A percentile compares a stretch with the other conserved stretches of the same genome.
phyloP scores from a whole-genome alignment of 35 echinoderm and acorn worm genomes.

The Strongylocentrotus purpuratus region DNA sequence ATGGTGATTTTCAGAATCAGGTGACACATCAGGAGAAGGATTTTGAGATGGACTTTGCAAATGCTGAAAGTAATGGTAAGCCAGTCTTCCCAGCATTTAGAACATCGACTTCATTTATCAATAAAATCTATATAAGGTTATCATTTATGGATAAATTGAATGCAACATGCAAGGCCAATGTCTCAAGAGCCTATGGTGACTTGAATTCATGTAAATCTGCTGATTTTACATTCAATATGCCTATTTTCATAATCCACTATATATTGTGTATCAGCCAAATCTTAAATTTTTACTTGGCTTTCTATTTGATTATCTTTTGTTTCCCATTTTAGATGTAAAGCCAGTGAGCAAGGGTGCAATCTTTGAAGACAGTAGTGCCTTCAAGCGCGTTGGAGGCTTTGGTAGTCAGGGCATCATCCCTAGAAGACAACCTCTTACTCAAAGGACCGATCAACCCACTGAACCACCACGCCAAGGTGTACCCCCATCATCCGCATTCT shows the following conservation, averaged over 20 bases:
- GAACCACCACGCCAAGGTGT: background rate
- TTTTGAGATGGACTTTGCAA: conserved; percentile 59
- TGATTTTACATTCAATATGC: background rate
- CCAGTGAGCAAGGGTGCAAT: background rate
- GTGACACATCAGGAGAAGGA: conserved; percentile 34
- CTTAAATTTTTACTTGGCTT: background rate
- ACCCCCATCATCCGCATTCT: background rate
- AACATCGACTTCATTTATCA: background rate
- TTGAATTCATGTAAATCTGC: background rate
- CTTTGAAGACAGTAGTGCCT: conserved; percentile 37
- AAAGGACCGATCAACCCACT: background rate
- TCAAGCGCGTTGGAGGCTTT: background rate
- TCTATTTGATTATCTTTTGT: background rate
- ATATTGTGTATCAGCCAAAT: background rate
- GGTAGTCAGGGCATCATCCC: background rate
- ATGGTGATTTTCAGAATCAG: background rate
- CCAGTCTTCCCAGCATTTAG: background rate
- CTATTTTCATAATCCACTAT: background rate
- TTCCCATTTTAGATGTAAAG: background rate
- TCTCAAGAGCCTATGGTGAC: background rate
- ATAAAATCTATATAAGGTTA: background rate
- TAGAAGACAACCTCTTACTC: conserved; percentile 23
- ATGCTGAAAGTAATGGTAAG: conserved; percentile 40
- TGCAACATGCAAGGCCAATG: background rate
- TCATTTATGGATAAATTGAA: background rate